Evolutionary conservation across 2,113 vertebrate genomes (phyloP).

Genomic region (Pandion haliaetus): DNA sequence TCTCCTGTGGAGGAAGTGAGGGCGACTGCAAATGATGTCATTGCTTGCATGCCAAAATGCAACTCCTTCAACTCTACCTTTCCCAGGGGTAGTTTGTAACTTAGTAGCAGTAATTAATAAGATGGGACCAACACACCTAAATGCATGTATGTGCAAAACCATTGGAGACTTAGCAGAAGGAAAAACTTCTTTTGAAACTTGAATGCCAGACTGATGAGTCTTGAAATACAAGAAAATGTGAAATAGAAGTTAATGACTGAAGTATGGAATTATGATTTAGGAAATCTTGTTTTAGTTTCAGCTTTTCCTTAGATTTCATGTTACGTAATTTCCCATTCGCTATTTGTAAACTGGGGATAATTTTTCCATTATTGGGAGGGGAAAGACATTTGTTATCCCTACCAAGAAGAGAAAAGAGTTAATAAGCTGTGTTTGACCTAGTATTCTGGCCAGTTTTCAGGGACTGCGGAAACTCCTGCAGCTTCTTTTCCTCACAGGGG

Average conservation of each 20-base stretch:
- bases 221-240: background rate
- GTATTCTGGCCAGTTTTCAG: conserved; percentile 8
- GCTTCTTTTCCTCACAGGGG: conserved; percentile 44
- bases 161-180: background rate
- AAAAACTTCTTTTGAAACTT: background rate
- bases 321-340: background rate
- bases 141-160: background rate
- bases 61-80: background rate
- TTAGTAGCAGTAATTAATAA: background rate
- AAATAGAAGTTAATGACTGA: background rate
- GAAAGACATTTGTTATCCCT: background rate
- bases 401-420: background rate
- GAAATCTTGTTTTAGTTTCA: background rate
- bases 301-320: background rate
- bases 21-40: background rate
- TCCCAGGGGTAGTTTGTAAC: background rate
- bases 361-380: background rate
- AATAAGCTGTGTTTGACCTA: conserved; percentile 10
- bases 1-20: background rate
- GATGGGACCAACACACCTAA: background rate
- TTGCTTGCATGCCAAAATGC: background rate
- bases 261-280: background rate
- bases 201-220: background rate
- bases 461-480: background rate
- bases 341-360: background rate